Evolutionary conservation across 2,888 invertebrate species (phyloP), one percentile per base, ranked within the genome.

Genomic region (Chrysolina americana): DNA sequence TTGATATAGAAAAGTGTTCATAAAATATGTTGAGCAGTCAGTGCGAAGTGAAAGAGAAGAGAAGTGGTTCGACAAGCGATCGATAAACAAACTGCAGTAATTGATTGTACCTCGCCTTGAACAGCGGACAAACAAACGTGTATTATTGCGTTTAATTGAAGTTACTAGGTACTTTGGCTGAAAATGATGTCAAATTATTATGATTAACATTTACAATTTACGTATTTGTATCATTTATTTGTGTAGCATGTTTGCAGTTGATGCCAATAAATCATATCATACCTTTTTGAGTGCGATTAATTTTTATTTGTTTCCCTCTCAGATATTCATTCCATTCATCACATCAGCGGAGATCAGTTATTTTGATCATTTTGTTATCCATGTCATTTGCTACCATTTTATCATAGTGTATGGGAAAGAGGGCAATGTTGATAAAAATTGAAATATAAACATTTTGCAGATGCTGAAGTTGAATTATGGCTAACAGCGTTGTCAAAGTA

Each of bases 401-500:
- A 47, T 4, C 15, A 47, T 5, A 47, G 8, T 47, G 0, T 15
- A n/a, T 47, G 44, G 44, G n/a, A 44, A 28, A 28, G 5, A 28
- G 2, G 28, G 28, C 28, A 28, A 28, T 28, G 28, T 28, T 28
- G 28, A 28, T 21, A 13, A n/a, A 36, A 13, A 6, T 9, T 59
- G 15, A 28, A 59, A 28, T 36, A n/a, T 15, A 15, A 23, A 15
- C 6, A 28, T 36, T 59, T 59, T 59, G 1, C 59, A 59, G 59
- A 59, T 28, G 36, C 36, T 13, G 8, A 56, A 69, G 65, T 47
- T 65, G 28, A 15, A 53, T 71, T 64, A 79, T 88, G 88, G 86
- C 88, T 47, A 86, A 87, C 80, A 87, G 87, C 79, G 85, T 87
- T 81, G 87, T 88, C 82, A 88, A 86, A 83, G 87, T 88, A 83